Conservation (phyloP, 1,140 invertebrate genomes). For the Phymastichus coffea region DNA sequence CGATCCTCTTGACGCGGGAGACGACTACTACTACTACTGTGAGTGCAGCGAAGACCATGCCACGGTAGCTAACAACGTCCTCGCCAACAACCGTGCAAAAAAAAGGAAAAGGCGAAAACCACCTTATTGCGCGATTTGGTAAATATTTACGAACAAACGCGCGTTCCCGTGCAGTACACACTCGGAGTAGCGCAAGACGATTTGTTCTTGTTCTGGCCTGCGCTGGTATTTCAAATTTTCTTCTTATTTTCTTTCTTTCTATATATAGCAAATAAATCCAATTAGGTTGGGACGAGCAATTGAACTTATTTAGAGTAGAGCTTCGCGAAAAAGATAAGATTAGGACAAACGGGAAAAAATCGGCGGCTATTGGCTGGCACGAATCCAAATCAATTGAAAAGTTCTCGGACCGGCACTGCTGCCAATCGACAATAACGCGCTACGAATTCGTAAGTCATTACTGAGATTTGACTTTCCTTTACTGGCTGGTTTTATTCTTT, state of each 20-base stretch:
- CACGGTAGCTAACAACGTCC: background rate
- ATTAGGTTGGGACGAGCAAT: constrained; percentile 36
- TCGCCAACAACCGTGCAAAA: background rate
- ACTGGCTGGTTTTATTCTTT: background rate
- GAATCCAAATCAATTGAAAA: constrained; percentile 55
- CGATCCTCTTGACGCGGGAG: too few relatives aligned
- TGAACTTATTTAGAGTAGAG: constrained; percentile 17
- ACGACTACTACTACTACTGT: too few relatives aligned
- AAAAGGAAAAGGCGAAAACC: background rate
- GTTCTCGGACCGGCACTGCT: constrained; percentile 40
- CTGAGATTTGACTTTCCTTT: constrained; percentile 22
- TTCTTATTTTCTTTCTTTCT: background rate
- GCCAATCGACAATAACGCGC: constrained; percentile 39
- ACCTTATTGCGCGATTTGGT: constrained; percentile 10
- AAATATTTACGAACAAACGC: constrained; percentile 17
- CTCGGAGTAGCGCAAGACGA: constrained; percentile 9
- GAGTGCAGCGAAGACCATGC: background rate
- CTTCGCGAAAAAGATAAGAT: constrained; percentile 24
- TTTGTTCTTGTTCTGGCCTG: background rate
- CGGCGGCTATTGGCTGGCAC: constrained; percentile 45
- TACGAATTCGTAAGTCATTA: constrained; percentile 45
- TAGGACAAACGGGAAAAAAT: constrained; percentile 38
- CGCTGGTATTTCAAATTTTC: background rate
- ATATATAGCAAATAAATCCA: constrained; percentile 41
- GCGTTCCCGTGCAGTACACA: constrained; percentile 1